Base-by-base conservation (phyloP, 2,797 vertebrate genomes). In the Philypnodon macrostomus region DNA sequence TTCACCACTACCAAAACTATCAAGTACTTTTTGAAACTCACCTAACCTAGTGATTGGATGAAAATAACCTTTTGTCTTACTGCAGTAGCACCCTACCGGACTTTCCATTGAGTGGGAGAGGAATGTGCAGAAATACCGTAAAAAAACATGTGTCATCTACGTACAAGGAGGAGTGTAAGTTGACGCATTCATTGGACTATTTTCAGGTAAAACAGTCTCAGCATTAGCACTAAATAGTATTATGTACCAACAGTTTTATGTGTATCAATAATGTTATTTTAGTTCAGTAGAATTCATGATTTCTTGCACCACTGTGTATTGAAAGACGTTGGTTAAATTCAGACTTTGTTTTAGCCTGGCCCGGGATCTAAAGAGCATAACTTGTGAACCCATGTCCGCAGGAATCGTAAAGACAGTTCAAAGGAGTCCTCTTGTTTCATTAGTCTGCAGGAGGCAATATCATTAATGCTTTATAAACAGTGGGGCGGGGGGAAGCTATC, bases 401-500 rank as follows among this genome's bases (percentile, higher is more conserved):
- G 61, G 58, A 56, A 70, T 74, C 35, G 38, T 53, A 32, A 62
- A 69, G 50, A 67, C 38, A 47, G 73, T 62, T 72, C 44, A 58
- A 75, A 75, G 58, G 51, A 52, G 34, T 21, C 31, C 16, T 38
- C 42, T 26, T 44, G 46, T 39, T 63, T 26, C 41, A 54, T 42
- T 30, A 42, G 41, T 38, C 47, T 11, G 13, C 53, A 64, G 63
- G 57, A 80, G 58, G 35, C 32, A 52, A 59, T 36, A 33, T 49
- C 63, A 58, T 73, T 65, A 62, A 29, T 41, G 37, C 50, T 71
- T 76, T 65, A 69, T 65, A 74, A 73, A 81, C 67, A 55, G 34
- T 14, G 31, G 34, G 50, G 15, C n/a, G n/a, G 39, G 32, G 15
- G 29, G 56, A 47, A 33, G 52, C 53, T 54, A 63, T 66, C 47